Evolutionary conservation across 2,113 vertebrate species (phyloP), one percentile per base, ranked within the genome.

Genomic region (Syngnathus typhle): DNA sequence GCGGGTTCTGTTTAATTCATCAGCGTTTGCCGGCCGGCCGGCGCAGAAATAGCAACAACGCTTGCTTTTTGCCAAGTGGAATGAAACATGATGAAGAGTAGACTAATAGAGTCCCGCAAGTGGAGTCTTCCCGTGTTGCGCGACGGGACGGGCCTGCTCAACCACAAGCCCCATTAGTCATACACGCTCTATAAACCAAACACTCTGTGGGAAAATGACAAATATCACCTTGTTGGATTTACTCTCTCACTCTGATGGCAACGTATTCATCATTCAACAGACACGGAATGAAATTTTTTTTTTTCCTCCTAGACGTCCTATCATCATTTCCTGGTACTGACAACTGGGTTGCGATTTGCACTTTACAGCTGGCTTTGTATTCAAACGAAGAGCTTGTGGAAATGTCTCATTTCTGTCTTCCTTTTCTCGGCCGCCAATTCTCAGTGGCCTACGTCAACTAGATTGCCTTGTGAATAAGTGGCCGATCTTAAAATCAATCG

Each of bases 401-500:
- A 65, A 65, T 15, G 23, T 5, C 12, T 76, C 6, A 49, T 71
- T 68, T 60, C 54, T 10, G 4, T 56, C 16, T 23, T 59, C 44
- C 44, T 63, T 10, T 56, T 58, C 49, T 77, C 23, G 41, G 54
- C 65, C 54, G 69, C 21, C 67, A 71, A 71, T 69, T 69, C 75
- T 74, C 61, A 11, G 68, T 61, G 58, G 70, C 72, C 63, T 9
- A 38, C 72, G 61, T 23, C 46, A 69, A 68, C 58, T 65, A 71
- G 77, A 77, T 70, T 77, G 64, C 44, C 55, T 66, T 63, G 73
- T 76, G 74, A 73, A 71, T 59, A 68, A 72, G 59, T 67, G 76
- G 84, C 77, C 79, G 81, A 84, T 82, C 75, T 75, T 78, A 79
- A 83, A 85, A 72, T 74, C 72, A 58, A 76, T 69, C 76, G 79